These are phyloP conservation scores for Megathymus violae DNA, from an alignment of 1,140 invertebrate genomes.

Conservation along the genomic window DNA sequence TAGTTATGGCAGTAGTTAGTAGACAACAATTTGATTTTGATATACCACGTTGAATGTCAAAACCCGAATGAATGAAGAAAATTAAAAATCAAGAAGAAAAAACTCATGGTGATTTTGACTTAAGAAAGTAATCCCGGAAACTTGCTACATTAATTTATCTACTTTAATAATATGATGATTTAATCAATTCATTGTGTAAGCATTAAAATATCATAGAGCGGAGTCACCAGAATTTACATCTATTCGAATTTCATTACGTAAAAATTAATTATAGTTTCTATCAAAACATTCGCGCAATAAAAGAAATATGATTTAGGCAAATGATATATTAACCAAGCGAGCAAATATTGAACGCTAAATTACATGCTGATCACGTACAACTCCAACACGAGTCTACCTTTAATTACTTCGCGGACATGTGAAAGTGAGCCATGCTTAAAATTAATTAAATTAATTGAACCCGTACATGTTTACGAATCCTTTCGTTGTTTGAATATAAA, in stretches of 20 bases:
- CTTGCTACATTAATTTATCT: too few species aligned
- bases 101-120: too few species aligned
- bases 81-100: too few species aligned
- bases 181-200: too few species aligned
- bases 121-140: too few species aligned
- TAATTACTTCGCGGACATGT: constrained; percentile 30
- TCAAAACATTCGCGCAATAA: neutral
- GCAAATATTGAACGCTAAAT: neutral
- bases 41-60: too few species aligned
- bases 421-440: constrained; percentile 20
- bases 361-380: neutral
- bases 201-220: too few species aligned
- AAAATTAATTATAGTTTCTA: neutral
- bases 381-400: constrained; percentile 8
- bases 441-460: constrained; percentile 23
- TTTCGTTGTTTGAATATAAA: constrained; percentile 25
- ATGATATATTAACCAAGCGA: neutral
- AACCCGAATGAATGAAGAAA: too few species aligned
- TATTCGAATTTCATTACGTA: neutral
- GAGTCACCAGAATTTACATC: too few species aligned
- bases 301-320: neutral
- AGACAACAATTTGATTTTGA: too few species aligned
- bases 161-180: too few species aligned
- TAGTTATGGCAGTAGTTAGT: too few species aligned
- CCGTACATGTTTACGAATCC: constrained; percentile 27